Evolutionary conservation across 2,797 vertebrate species (phyloP).

Genomic region (Antennarius maculatus): DNA sequence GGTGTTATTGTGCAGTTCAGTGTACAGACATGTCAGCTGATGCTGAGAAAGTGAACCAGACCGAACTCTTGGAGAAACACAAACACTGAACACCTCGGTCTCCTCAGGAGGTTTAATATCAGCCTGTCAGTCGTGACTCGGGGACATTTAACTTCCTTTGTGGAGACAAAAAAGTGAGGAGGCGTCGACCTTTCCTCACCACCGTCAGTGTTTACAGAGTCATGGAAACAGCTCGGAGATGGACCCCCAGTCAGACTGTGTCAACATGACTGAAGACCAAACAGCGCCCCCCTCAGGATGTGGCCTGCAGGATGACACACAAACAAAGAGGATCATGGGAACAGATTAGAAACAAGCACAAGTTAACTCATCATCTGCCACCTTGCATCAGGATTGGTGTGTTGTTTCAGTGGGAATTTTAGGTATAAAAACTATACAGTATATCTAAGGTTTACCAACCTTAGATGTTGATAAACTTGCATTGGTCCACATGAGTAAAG

Average conservation of each 20-base stretch:
- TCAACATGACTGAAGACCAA: constrained; percentile 4
- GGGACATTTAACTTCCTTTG: constrained; percentile 58
- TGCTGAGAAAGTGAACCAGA: neutral
- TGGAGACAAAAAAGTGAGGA: constrained; percentile 45
- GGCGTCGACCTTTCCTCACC: constrained; percentile 35
- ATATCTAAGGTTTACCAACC: too few species aligned
- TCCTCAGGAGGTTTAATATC: constrained; percentile 48
- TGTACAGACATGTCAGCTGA: neutral
- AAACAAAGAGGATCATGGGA: neutral
- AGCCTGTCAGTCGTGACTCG: constrained; percentile 56
- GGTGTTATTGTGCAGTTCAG: neutral
- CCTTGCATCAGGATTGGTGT: too few species aligned
- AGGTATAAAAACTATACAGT: too few species aligned
- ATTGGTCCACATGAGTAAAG: too few species aligned
- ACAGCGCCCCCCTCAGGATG: neutral
- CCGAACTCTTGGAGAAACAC: constrained; percentile 3
- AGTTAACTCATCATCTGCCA: too few species aligned
- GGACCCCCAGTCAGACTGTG: constrained; percentile 6
- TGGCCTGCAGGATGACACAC: neutral
- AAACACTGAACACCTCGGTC: neutral
- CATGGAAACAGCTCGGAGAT: constrained; percentile 55
- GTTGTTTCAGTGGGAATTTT: too few species aligned
- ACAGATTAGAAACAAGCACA: neutral
- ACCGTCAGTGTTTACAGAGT: constrained; percentile 38
- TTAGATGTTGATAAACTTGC: too few species aligned